phyloP scores from a whole-genome alignment of 2,113 vertebrate genomes.

The Tetrao urogallus region DNA sequence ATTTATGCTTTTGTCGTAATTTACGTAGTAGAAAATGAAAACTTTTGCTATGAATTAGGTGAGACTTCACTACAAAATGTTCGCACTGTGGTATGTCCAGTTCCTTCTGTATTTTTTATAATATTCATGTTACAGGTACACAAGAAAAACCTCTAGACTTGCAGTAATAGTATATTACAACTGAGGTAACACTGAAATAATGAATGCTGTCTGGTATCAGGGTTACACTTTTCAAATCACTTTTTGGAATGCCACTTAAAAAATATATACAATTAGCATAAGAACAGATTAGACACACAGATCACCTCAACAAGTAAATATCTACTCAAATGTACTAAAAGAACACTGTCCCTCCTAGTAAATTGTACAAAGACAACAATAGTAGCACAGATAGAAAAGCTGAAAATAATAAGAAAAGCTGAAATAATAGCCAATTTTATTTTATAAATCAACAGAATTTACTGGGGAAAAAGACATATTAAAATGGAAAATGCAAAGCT shows the following conservation, averaged over 20 bases:
- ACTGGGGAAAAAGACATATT: background rate
- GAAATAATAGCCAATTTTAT: background rate
- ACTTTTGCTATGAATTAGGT: background rate
- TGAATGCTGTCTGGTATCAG: background rate
- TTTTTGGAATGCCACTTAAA: background rate
- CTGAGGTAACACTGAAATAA: background rate
- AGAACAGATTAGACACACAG: background rate
- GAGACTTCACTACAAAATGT: background rate
- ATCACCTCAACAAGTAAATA: background rate
- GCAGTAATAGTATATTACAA: background rate
- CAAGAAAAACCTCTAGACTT: background rate
- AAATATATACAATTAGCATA: background rate
- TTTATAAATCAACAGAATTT: background rate
- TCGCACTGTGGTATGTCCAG: background rate
- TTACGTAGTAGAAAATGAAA: background rate
- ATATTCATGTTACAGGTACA: background rate
- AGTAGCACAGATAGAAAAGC: background rate
- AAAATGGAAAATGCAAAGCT: background rate
- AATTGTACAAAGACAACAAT: background rate
- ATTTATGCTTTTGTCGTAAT: conserved; percentile 3
- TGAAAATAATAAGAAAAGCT: background rate
- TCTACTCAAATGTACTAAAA: background rate
- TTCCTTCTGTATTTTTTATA: background rate
- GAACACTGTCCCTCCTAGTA: background rate
- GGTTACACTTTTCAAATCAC: background rate